These are phyloP conservation scores for Lepeophtheirus salmonis DNA, from an alignment of 1,140 invertebrate genomes.

Conservation along the genomic window DNA sequence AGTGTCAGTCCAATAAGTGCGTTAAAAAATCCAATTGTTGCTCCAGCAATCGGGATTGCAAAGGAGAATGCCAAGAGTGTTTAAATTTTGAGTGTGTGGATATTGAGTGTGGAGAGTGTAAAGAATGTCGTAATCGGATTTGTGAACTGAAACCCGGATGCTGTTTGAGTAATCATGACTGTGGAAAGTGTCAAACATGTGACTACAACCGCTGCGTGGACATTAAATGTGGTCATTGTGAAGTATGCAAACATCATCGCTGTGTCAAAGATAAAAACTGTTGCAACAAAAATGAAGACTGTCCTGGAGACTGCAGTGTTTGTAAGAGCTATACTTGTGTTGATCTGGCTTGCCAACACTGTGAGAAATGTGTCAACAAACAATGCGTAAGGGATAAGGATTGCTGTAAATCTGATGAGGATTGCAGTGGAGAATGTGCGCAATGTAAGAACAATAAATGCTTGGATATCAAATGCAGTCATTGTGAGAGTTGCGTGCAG, in stretches of 20 bases:
- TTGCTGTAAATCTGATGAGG: background rate
- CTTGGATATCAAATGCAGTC: background rate
- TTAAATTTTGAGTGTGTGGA: background rate
- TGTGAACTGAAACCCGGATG: background rate
- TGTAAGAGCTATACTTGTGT: background rate
- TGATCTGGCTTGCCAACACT: background rate
- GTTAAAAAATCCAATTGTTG: background rate
- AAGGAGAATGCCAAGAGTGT: background rate
- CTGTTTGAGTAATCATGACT: background rate
- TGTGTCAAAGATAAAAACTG: background rate
- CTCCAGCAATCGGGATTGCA: background rate
- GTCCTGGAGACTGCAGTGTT: background rate
- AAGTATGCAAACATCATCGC: background rate
- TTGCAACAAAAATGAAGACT: background rate
- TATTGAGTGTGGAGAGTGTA: background rate
- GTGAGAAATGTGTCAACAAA: background rate
- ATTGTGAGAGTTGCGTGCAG: background rate
- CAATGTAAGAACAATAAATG: background rate
- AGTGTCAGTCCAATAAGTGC: background rate
- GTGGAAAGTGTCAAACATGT: background rate
- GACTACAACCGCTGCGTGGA: background rate
- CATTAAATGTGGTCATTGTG: background rate
- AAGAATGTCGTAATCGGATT: background rate
- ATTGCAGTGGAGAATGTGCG: background rate
- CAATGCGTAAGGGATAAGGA: background rate